Evolutionary conservation across 2,113 vertebrate species (phyloP), one percentile per base, ranked within the genome.

Genomic region (Antigone vipio): DNA sequence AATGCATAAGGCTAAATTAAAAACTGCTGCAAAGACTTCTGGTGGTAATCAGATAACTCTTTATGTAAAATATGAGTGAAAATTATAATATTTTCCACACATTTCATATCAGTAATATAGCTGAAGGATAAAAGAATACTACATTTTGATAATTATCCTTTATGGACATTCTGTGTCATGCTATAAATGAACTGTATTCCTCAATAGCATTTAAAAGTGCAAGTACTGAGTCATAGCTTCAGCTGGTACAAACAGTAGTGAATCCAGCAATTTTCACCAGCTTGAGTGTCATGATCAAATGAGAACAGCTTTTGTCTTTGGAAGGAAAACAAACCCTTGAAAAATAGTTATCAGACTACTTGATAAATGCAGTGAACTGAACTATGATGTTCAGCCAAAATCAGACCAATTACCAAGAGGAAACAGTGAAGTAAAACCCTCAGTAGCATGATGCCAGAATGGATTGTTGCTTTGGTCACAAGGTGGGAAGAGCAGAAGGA

Each of bases 1-100:
- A 98, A 97, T 97, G 85, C 89, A 97, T 98, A 96, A 97, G 71
- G 71, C 96, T 97, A 97, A 97, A 97, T 97, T 96, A 96, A 98
- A 98, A 97, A 93, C 80, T 92, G 87, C 77, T 95, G 85, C 83
- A 96, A 95, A 96, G 87, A 56, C 47, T 95, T 96, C 55, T 52
- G 73, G 62, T 92, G 68, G 85, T 93, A 97, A 96, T 96, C 96
- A 97, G 68, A 92, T 95, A 97, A 97, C 78, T 76, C 80, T 85
- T 49, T 73, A 22, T 60, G 76, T 79, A 93, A 96, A 94, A 93
- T 94, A 44, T 85, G 42, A 95, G 94, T 97, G 95, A 22, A 97
- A 97, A 85, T 60, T 34, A 95, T 97, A 95, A 95, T 92, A 52
- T 88, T 97, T 95, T 81, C 34, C 66, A 71, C 68, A 84, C 22